A percentile compares a stretch with the other conserved stretches of the same genome.
These are phyloP conservation scores for Zaprionus tsacasi DNA, from an alignment of 1,140 invertebrate genomes.

Conservation along the genomic window DNA sequence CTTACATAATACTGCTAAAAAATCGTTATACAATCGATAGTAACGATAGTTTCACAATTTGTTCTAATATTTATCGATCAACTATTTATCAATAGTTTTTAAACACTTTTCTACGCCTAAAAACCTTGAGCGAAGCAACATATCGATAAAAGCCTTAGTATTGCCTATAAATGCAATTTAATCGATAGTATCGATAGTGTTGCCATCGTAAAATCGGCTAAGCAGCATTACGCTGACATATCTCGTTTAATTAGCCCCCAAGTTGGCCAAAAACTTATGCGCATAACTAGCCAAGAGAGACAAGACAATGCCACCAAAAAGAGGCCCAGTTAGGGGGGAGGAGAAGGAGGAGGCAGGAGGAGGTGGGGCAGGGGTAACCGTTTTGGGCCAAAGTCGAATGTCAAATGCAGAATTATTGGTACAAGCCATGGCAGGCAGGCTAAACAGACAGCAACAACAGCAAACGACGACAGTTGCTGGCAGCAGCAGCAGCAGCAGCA, in stretches of 20 bases:
- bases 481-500: slow-evolving; percentile 29
- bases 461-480: slow-evolving; percentile 20
- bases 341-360: slow-evolving; percentile 34
- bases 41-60: too few species aligned
- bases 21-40: too few species aligned
- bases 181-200: too few species aligned
- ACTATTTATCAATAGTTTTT: too few species aligned
- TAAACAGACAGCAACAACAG: slow-evolving; percentile 36
- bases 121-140: too few species aligned
- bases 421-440: slow-evolving; percentile 52
- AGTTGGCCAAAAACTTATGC: slow-evolving; percentile 31
- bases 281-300: slow-evolving; percentile 28
- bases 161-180: too few species aligned
- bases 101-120: too few species aligned
- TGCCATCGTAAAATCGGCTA: too few species aligned
- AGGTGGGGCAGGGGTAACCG: slow-evolving; percentile 45
- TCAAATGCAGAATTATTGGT: slow-evolving; percentile 82
- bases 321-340: neutral
- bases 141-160: too few species aligned
- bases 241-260: slow-evolving; percentile 49
- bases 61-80: too few species aligned
- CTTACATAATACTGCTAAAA: too few species aligned
- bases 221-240: slow-evolving; percentile 25
- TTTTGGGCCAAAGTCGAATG: slow-evolving; percentile 70
- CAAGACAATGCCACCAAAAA: slow-evolving; percentile 28